Base-by-base conservation (phyloP, 2,797 vertebrate species). In the Hyperoplus immaculatus region DNA sequence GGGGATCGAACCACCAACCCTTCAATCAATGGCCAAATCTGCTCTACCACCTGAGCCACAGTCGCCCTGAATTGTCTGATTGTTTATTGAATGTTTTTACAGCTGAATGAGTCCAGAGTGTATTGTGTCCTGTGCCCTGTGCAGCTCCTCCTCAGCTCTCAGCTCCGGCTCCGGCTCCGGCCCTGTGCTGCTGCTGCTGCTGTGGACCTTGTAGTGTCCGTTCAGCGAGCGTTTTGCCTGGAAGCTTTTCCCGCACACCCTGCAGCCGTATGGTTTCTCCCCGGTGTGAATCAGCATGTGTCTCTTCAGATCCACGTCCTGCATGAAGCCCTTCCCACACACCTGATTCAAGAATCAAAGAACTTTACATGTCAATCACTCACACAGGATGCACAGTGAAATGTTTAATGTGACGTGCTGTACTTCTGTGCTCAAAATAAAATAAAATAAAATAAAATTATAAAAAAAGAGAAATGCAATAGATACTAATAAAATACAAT, bases 271-370 rank as follows among this genome's bases (percentile, higher is more conserved):
- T 0, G 91, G 90, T 53, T 89, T 93, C 75, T 91, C 90, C 0
- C 91, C 91, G 0, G 91, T 92, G 83, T 93, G 91, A 36, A 90
- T 84, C 60, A 92, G 82, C 10, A 90, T 83, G 69, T 93, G 92
- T 67, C 90, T 86, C 70, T 91, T 91, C 61, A 92, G 84, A 78
- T 92, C 92, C 53, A 91, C 87, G 1, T 87, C 83, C 87, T 92
- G 90, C 81, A 92, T 91, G 83, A 92, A 92, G 68, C 92, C 90
- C n/a, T 93, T 93, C 4, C 90, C 90, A 0, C 92, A 93, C 0
- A 92, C 87, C 87, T 91, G 92, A 3, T 29, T 29, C 29, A 29
- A 29, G 29, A 29, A 29, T 29, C 29, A 29, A 29, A 29, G 29
- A 29, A 3, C 0, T 29, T 3, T 29, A 29, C 29, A 29, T 29